Evolutionary conservation across 2,113 vertebrate genomes (phyloP).

Genomic region (Nothocercus nigrocapillus): DNA sequence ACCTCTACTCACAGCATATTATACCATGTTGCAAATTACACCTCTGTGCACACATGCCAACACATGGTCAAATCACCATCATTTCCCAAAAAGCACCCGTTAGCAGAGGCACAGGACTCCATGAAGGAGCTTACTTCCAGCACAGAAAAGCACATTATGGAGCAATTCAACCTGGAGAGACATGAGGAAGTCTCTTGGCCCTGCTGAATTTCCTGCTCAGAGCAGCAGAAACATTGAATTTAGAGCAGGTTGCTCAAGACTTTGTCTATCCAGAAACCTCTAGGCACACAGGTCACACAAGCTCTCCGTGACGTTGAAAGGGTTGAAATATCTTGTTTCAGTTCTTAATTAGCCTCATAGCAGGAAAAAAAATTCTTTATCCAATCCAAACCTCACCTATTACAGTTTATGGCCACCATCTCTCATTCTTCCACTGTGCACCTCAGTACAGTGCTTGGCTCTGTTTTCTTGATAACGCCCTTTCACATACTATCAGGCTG

Average conservation of each 20-base stretch:
- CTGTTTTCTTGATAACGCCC: background rate
- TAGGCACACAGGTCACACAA: background rate
- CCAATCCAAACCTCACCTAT: background rate
- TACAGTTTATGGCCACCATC: background rate
- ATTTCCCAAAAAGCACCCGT: background rate
- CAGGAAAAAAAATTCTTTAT: background rate
- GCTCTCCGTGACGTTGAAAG: background rate
- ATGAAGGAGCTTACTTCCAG: background rate
- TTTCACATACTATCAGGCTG: background rate
- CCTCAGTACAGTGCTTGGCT: background rate
- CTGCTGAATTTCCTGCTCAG: background rate
- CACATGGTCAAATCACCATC: background rate
- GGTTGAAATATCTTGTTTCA: background rate
- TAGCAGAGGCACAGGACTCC: background rate
- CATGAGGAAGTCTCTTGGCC: background rate
- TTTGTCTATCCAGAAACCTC: background rate
- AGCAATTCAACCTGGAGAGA: background rate
- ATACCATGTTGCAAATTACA: background rate
- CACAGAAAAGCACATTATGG: background rate
- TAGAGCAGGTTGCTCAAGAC: background rate
- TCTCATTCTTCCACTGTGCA: background rate
- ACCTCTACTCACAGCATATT: fast-evolving
- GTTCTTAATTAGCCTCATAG: background rate
- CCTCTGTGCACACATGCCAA: background rate
- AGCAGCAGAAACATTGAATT: background rate